A percentile compares a stretch with the other conserved stretches of the same genome.
Conservation (phyloP, 37 sponge, comb jelly and placozoan species). For the Beroe ovata region DNA sequence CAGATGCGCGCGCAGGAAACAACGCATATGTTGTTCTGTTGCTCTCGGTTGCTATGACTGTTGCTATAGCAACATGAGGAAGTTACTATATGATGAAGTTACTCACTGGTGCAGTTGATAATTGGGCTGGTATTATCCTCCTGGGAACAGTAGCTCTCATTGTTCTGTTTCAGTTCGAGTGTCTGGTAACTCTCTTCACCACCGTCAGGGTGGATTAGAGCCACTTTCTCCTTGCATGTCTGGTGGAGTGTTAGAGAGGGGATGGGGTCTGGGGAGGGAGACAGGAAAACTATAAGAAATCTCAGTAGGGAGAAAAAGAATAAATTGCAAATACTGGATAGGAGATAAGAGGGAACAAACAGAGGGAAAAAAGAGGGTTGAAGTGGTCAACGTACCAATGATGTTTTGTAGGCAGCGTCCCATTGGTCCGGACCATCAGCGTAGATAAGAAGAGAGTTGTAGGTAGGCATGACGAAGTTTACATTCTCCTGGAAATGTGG, state of each 20-base stretch:
- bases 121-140: constrained; percentile 45
- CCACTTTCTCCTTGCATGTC: constrained; percentile 63
- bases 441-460: constrained; percentile 57
- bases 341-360: too few species aligned
- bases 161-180: background rate
- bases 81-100: too few species aligned
- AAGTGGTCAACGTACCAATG: constrained; percentile 25
- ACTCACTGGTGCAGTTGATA: constrained; percentile 57
- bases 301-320: too few species aligned
- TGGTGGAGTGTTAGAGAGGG: background rate
- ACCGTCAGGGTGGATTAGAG: background rate
- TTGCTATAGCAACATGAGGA: too few species aligned
- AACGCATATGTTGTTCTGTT: too few species aligned
- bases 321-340: too few species aligned
- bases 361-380: too few species aligned
- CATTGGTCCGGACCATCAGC: constrained; percentile 19
- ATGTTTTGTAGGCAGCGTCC: constrained; percentile 60
- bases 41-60: too few species aligned
- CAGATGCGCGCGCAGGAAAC: too few species aligned
- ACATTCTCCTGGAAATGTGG: constrained; percentile 1
- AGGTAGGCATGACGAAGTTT: background rate
- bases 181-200: constrained; percentile 18
- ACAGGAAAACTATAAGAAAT: too few species aligned
- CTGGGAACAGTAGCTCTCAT: constrained; percentile 29
- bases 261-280: background rate